Conservation (phyloP, 2,113 vertebrate genomes). For the Pholis gunnellus region DNA sequence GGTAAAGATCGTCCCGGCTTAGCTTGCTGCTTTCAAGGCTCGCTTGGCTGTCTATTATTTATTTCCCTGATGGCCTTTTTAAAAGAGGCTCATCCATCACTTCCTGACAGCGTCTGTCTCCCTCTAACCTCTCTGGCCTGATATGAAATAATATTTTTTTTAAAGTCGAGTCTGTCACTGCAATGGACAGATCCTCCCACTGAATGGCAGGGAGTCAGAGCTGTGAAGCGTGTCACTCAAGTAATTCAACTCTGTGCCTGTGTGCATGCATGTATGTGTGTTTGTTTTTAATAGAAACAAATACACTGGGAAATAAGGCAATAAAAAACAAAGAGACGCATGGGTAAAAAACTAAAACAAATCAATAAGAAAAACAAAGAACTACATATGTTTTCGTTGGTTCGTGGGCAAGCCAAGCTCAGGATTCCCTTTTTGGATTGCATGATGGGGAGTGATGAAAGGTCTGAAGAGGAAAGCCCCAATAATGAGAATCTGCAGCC, state of each 20-base stretch:
- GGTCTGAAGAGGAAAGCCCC: slow-evolving; percentile 62
- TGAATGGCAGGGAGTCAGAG: slow-evolving; percentile 52
- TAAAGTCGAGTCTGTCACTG: slow-evolving; percentile 69
- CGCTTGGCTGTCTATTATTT: slow-evolving; percentile 59
- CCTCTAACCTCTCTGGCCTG: slow-evolving; percentile 63
- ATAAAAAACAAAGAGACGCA: neutral
- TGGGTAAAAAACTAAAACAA: slow-evolving; percentile 3
- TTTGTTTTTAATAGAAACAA: slow-evolving; percentile 13
- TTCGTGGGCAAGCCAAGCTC: slow-evolving; percentile 18
- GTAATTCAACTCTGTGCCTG: neutral
- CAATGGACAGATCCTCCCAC: slow-evolving; percentile 74
- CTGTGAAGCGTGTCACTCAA: slow-evolving; percentile 67
- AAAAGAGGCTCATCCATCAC: slow-evolving; percentile 77
- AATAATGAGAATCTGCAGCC: slow-evolving; percentile 60
- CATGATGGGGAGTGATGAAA: slow-evolving; percentile 61
- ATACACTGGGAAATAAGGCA: slow-evolving; percentile 26
- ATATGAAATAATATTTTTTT: slow-evolving; percentile 74
- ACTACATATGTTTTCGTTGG: slow-evolving; percentile 26
- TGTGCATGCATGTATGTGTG: neutral
- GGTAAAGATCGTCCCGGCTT: slow-evolving; percentile 40
- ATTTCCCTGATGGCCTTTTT: slow-evolving; percentile 72
- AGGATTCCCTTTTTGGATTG: slow-evolving; percentile 58
- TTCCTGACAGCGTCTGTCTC: slow-evolving; percentile 69
- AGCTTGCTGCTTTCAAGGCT: slow-evolving; percentile 59
- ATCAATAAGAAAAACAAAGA: slow-evolving; percentile 13